A percentile compares a stretch with the other conserved stretches of the same genome.
Conservation (phyloP, 2,888 invertebrate species). For the Hemaris fuciformis region DNA sequence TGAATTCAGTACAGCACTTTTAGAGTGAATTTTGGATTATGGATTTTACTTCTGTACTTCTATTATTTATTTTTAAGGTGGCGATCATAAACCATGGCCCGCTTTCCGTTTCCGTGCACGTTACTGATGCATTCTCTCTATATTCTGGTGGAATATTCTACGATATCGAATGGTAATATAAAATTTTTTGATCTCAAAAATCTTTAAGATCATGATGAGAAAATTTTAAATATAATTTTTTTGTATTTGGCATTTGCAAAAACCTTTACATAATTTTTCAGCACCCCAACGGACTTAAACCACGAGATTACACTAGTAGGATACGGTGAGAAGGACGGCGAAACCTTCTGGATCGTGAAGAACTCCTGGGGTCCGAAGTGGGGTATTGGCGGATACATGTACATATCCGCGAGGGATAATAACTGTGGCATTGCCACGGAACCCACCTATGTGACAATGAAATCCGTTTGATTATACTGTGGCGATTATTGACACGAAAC, state of each 20-base stretch:
- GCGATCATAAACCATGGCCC: constrained; percentile 93
- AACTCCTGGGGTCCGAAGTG: constrained; percentile 97
- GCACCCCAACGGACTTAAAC: constrained; percentile 85
- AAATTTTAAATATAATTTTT: too few relatives aligned
- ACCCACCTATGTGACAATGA: constrained; percentile 89
- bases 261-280: constrained; percentile 60
- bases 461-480: constrained; percentile 32
- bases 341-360: constrained; percentile 95
- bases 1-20: too few relatives aligned
- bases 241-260: background rate
- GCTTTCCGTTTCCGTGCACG: constrained; percentile 91
- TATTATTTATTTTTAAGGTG: constrained; percentile 56
- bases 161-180: constrained; percentile 57
- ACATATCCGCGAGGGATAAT: constrained; percentile 92
- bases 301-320: constrained; percentile 95
- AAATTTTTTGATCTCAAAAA: too few relatives aligned
- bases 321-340: constrained; percentile 89
- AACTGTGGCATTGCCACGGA: constrained; percentile 93
- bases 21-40: too few relatives aligned
- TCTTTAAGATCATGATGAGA: too few relatives aligned
- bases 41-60: background rate
- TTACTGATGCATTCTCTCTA: constrained; percentile 75
- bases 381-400: constrained; percentile 96
- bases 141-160: constrained; percentile 61
- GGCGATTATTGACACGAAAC: background rate